phyloP scores from a whole-genome alignment of 1,140 invertebrate species.

The Cephus cinctus region DNA sequence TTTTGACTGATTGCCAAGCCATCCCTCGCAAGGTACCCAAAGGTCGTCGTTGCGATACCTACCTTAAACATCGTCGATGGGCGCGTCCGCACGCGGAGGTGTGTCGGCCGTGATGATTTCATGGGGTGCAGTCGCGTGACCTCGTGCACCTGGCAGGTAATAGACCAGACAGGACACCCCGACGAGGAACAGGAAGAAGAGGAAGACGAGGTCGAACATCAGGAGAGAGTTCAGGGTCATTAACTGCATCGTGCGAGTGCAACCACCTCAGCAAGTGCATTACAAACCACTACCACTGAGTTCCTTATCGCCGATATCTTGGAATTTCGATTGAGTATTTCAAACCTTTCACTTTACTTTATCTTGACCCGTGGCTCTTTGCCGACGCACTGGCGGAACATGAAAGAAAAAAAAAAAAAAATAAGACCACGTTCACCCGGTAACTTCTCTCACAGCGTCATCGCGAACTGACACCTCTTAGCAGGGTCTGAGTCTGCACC shows the following conservation, averaged over 20 bases:
- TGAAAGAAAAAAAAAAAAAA: no score
- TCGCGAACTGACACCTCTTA: no score
- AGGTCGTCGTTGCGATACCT: slow-evolving; percentile 17
- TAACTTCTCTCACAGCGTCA: no score
- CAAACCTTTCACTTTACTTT: no score
- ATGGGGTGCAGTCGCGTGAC: slow-evolving; percentile 41
- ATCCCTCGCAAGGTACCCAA: not conserved
- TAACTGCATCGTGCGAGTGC: slow-evolving; percentile 66
- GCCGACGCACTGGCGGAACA: no score
- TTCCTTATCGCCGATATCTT: no score
- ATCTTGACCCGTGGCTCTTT: no score
- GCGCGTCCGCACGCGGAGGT: slow-evolving; percentile 35
- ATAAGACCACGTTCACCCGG: no score
- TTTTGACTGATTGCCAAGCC: not conserved
- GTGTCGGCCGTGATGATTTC: slow-evolving; percentile 49
- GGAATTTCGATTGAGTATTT: no score
- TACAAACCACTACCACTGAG: slow-evolving; percentile 36
- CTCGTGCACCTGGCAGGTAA: slow-evolving; percentile 65
- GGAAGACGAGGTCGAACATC: slow-evolving; percentile 83
- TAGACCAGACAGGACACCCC: slow-evolving; percentile 78
- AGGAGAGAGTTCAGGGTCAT: slow-evolving; percentile 80
- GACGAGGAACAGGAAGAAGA: slow-evolving; percentile 80
- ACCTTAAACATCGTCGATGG: slow-evolving; percentile 56
- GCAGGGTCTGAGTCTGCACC: no score
- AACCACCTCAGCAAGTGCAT: slow-evolving; percentile 45